Percentiles rank a stretch among this genome's conserved stretches.
These are phyloP conservation scores for Poeciliopsis infans DNA, from an alignment of 2,797 vertebrate species.

Conservation along the genomic window DNA sequence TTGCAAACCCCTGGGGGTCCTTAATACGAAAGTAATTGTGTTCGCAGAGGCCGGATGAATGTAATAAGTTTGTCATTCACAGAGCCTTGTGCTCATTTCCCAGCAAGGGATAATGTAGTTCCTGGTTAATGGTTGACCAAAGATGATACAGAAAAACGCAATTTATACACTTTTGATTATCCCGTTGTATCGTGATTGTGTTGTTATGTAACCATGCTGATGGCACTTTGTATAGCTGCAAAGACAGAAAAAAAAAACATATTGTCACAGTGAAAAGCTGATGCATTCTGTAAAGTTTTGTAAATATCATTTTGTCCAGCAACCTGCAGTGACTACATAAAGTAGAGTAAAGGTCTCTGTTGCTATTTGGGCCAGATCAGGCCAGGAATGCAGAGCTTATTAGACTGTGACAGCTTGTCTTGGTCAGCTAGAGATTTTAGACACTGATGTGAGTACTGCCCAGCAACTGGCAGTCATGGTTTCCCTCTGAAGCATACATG, in stretches of 20 bases:
- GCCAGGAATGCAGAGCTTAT: conserved; percentile 71
- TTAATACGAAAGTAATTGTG: conserved; percentile 74
- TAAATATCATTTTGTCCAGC: neutral
- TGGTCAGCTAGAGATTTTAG: conserved; percentile 63
- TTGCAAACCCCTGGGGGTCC: conserved; percentile 51
- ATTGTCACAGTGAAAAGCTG: conserved; percentile 2
- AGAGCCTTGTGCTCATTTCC: conserved; percentile 27
- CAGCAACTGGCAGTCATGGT: conserved; percentile 55
- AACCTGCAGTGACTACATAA: conserved; percentile 12
- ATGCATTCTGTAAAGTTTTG: neutral
- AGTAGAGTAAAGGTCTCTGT: conserved; percentile 38
- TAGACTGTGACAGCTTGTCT: conserved; percentile 72
- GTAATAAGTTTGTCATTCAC: conserved; percentile 56
- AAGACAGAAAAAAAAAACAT: neutral
- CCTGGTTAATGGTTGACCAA: conserved; percentile 69
- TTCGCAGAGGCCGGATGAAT: conserved; percentile 47
- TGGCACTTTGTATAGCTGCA: neutral
- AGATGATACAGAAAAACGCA: conserved; percentile 38
- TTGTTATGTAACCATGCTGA: conserved; percentile 3
- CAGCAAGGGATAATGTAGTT: conserved; percentile 27
- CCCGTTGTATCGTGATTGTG: conserved; percentile 10
- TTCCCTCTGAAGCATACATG: conserved; percentile 27
- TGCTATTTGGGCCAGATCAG: conserved; percentile 59
- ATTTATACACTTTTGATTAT: conserved; percentile 20
- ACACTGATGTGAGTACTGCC: conserved; percentile 59